A percentile compares a stretch with the other conserved stretches of the same genome.
Conservation (phyloP, 2,113 vertebrate species). For the Myxocyprinus asiaticus region DNA sequence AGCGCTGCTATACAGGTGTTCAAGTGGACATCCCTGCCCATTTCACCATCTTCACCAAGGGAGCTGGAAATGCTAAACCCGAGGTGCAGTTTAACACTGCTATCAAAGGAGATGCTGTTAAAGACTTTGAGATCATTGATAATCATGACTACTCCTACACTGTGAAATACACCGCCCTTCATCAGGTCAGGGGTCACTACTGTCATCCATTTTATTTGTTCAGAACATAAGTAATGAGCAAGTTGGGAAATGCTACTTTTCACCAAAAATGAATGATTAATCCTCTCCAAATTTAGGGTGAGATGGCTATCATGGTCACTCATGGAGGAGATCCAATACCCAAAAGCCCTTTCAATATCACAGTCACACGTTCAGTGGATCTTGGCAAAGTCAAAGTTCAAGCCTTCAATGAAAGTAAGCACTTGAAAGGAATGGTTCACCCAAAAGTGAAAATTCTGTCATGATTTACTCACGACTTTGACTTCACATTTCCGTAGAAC, state of each 20-base stretch:
- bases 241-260: not conserved
- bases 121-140: slow-evolving; percentile 93
- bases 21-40: slow-evolving; percentile 91
- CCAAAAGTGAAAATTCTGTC: too few species aligned
- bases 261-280: too few species aligned
- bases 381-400: slow-evolving; percentile 88
- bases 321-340: slow-evolving; percentile 86
- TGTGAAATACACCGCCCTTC: slow-evolving; percentile 88
- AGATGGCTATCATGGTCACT: slow-evolving; percentile 82
- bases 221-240: not conserved
- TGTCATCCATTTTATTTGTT: not conserved
- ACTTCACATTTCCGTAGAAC: too few species aligned
- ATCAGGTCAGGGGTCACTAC: slow-evolving; percentile 77
- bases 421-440: not conserved
- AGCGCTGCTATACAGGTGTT: slow-evolving; percentile 77
- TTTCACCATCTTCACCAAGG: slow-evolving; percentile 92
- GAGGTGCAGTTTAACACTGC: slow-evolving; percentile 83
- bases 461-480: too few species aligned
- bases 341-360: slow-evolving; percentile 86
- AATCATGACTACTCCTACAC: slow-evolving; percentile 96
- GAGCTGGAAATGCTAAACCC: slow-evolving; percentile 89
- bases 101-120: slow-evolving; percentile 81
- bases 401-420: slow-evolving; percentile 88
- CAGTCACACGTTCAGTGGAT: slow-evolving; percentile 82
- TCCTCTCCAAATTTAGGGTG: slow-evolving; percentile 73